Conservation (phyloP, 1,140 invertebrate species). For the Drosophila kanapiae region DNA sequence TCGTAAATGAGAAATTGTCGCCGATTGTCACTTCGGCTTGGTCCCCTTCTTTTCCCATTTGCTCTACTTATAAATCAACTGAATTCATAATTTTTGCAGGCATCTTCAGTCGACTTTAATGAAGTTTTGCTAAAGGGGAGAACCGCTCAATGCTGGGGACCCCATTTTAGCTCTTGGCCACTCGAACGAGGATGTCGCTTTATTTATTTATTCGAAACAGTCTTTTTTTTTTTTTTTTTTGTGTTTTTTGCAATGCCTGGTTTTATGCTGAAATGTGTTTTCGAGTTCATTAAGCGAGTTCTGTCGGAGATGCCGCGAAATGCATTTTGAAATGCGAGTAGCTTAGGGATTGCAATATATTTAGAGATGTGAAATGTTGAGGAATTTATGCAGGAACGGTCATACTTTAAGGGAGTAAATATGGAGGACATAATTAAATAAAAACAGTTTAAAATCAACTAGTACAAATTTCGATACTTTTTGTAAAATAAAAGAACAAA, state of each 20-base stretch:
- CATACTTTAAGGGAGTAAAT: neutral
- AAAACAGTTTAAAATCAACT: too few species aligned
- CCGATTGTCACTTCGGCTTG: slow-evolving; percentile 59
- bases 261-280: slow-evolving; percentile 47
- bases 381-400: neutral
- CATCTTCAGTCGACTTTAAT: slow-evolving; percentile 56
- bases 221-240: neutral
- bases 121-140: slow-evolving; percentile 54
- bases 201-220: slow-evolving; percentile 61
- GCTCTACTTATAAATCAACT: slow-evolving; percentile 70
- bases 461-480: neutral
- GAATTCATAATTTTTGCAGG: slow-evolving; percentile 64
- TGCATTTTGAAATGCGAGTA: slow-evolving; percentile 12
- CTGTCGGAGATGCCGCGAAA: slow-evolving; percentile 30
- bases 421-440: neutral
- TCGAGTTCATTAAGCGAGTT: slow-evolving; percentile 66
- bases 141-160: slow-evolving; percentile 11
- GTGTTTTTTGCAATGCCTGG: slow-evolving; percentile 17
- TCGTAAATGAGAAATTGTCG: slow-evolving; percentile 71
- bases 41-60: slow-evolving; percentile 26
- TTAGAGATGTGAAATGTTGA: neutral
- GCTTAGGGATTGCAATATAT: neutral
- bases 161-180: slow-evolving; percentile 41
- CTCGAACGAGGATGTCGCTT: slow-evolving; percentile 67
- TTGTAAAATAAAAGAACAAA: neutral